Evolutionary conservation across 2,113 vertebrate genomes (phyloP), one percentile per base, ranked within the genome.

Genomic region (Pangasianodon gigas): DNA sequence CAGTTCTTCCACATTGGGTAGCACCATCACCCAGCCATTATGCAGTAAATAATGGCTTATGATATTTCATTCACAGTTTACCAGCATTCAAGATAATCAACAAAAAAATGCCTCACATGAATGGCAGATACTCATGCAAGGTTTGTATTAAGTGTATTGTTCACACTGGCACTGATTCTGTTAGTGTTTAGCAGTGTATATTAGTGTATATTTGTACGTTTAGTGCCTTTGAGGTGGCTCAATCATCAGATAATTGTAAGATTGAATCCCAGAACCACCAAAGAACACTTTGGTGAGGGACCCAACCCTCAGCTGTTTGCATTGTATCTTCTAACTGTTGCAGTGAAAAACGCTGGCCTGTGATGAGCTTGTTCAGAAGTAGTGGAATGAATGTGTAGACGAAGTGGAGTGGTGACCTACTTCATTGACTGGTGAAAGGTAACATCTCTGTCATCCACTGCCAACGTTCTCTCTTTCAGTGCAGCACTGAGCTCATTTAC

Each of bases 1-100:
- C 32, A 51, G 86, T 89, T 86, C 86, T 85, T n/a, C 71, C 80
- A 62, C 54, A 21, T 11, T 74, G 14, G 52, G 24, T 58, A 75
- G 62, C 65, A 29, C 9, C 67, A 51, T 46, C 11, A 41, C 48
- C 32, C 74, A 52, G n/a, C 46, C 26, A 52, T 56, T 88, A 56
- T 81, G 41, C 14, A 56, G 51, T 83, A 88, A 67, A 75, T 88
- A 83, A 84, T 80, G 81, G 24, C 24, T 48, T 82, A 84, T 54
- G 71, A 56, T 88, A 86, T 67, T 29, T 62, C 21, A 84, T 85
- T 79, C 58, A 79, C 9, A 51, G n/a, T 58, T n/a, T 26, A 75
- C 14, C 9, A 67, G 29, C 6, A 54, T 44, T 75, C 41, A 79
- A 29, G 41, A 77, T 77, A 24, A 29, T 51, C 24, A 51, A 79